phyloP scores from a whole-genome alignment of 2,888 invertebrate genomes.

The Leucozona laternaria region DNA sequence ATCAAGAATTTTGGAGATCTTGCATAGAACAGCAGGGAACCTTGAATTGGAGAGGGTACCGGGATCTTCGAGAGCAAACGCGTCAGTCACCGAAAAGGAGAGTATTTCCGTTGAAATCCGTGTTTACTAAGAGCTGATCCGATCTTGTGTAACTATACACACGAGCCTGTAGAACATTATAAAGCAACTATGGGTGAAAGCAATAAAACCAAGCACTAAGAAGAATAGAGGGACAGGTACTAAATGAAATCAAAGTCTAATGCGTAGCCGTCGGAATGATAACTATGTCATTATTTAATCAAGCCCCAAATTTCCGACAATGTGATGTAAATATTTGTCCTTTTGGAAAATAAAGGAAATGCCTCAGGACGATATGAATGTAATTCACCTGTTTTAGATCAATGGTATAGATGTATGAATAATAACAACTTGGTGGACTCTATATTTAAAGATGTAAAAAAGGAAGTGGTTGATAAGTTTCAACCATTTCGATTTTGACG shows the following conservation, averaged over 20 bases:
- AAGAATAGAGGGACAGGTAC: background rate
- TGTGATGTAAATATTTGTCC: conserved; percentile 42
- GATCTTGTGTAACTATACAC: conserved; percentile 1
- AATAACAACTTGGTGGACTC: too few relatives aligned
- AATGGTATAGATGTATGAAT: too few relatives aligned
- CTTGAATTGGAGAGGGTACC: background rate
- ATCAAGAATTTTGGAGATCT: conserved; percentile 1
- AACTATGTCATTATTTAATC: conserved; percentile 42
- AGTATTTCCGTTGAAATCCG: conserved; percentile 42
- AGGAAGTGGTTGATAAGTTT: too few relatives aligned
- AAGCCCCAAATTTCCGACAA: conserved; percentile 37
- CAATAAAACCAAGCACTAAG: conserved; percentile 11
- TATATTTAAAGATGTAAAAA: too few relatives aligned
- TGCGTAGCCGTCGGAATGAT: conserved; percentile 43
- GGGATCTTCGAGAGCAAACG: background rate
- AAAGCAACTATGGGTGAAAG: background rate
- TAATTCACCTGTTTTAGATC: conserved; percentile 18
- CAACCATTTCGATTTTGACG: too few relatives aligned
- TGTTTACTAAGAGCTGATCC: conserved; percentile 36
- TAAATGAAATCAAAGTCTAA: conserved; percentile 47
- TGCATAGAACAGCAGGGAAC: background rate
- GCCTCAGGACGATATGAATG: background rate
- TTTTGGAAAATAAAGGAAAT: conserved; percentile 35
- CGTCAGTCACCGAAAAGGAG: conserved; percentile 1
- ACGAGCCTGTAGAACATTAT: conserved; percentile 1